Base-by-base conservation (phyloP, 2,113 vertebrate species). In the Mionectes macconnelli region DNA sequence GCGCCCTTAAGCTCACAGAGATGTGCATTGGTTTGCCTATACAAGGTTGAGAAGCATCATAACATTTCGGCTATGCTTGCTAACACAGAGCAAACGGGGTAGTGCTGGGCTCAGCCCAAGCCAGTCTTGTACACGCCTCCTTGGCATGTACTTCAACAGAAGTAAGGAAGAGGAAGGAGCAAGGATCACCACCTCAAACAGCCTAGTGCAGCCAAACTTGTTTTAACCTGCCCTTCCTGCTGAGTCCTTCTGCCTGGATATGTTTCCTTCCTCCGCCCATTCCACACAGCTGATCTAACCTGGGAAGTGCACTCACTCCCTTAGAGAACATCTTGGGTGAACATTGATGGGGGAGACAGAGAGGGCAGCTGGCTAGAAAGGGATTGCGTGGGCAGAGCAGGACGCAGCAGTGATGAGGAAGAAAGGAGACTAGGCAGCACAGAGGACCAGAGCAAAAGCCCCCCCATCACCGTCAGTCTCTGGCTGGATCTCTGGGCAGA, bases 371-470 rank as follows among this genome's bases (percentile, higher is more conserved):
- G 44, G 8, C 81, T 62, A 75, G 57, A 42, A 85, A 85, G 37
- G 37, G 9, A 25, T 19, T 85, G 88, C 0, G 17, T 94, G 79
- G 79, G 90, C 76, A 57, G 72, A 55, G 55, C 78, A 94, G 90
- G 84, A 93, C 11, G 0, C 53, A 76, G 90, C 55, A 80, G 59
- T 24, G 52, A 72, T 39, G 60, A 90, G 86, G 83, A 94, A 94
- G 92, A 83, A 97, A 93, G 79, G 79, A 95, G 75, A 45, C 87
- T 28, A 50, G 24, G 75, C 37, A 86, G 59, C 18, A 39, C 14
- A 56, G 55, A 79, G 37, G 28, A 80, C 39, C 53, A 62, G 74
- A 94, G 68, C 75, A 94, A 74, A 44, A 93, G 50, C 59, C 49
- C 14, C 86, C n/a, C 45, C 6, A 12, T 70, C 82, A 68, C 82